phyloP scores from a whole-genome alignment of 2,888 invertebrate genomes.

The Zele albiditarsus region DNA sequence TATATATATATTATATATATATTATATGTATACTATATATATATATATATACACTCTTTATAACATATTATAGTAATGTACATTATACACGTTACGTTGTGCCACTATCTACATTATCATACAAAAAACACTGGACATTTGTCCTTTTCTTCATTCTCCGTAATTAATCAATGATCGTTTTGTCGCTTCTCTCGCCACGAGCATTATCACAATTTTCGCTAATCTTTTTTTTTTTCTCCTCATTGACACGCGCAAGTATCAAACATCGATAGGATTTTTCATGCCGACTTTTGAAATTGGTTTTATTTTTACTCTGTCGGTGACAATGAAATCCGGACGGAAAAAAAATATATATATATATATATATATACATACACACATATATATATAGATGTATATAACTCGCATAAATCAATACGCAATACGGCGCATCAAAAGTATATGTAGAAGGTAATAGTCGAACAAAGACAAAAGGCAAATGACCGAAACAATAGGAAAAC shows the following conservation, averaged over 20 bases:
- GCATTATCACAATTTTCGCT: constrained; percentile 66
- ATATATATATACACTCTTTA: constrained; percentile 61
- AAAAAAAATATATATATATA: constrained; percentile 28
- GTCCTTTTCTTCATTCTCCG: constrained; percentile 30
- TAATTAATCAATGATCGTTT: constrained; percentile 47
- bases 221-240: constrained; percentile 42
- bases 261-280: constrained; percentile 32
- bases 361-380: neutral
- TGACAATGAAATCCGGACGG: constrained; percentile 40
- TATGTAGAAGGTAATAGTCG: neutral
- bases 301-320: constrained; percentile 17
- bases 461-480: constrained; percentile 8
- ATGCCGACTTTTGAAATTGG: constrained; percentile 15
- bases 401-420: too few species aligned
- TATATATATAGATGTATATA: neutral
- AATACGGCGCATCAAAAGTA: too few species aligned
- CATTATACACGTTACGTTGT: constrained; percentile 66
- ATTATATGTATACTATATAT: constrained; percentile 53
- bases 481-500: constrained; percentile 14
- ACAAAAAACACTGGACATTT: constrained; percentile 62
- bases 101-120: constrained; percentile 71
- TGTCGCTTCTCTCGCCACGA: constrained; percentile 57
- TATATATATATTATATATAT: constrained; percentile 55
- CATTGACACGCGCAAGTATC: constrained; percentile 19
- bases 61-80: constrained; percentile 67